Evolutionary conservation across 2,113 vertebrate species (phyloP).

Genomic region (Megaleporinus macrocephalus): DNA sequence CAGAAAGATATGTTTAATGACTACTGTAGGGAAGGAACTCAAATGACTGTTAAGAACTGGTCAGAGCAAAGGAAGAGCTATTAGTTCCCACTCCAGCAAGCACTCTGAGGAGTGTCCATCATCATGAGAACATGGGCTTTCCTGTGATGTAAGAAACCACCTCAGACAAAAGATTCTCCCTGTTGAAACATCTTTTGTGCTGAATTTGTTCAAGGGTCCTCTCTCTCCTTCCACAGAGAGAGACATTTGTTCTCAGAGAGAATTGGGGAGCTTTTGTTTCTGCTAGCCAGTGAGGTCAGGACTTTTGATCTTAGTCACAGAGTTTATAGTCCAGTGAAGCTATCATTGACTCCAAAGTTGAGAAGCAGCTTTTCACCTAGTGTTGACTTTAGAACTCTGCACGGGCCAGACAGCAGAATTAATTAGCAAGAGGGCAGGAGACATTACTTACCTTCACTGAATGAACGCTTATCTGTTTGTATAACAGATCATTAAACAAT

Average conservation of each 20-base stretch:
- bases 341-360: not conserved
- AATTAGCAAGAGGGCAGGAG: not conserved
- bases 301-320: slow-evolving; percentile 27
- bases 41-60: not conserved
- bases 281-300: not conserved
- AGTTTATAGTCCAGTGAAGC: not conserved
- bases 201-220: not conserved
- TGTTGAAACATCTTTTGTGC: not conserved
- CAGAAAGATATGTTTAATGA: slow-evolving; percentile 2
- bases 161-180: not conserved
- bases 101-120: no score
- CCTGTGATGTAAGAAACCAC: not conserved
- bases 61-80: not conserved
- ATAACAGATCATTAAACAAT: no score
- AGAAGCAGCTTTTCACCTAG: not conserved
- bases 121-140: not conserved
- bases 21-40: not conserved
- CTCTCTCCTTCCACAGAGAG: not conserved
- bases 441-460: not conserved
- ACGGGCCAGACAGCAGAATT: not conserved
- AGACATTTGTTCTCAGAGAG: not conserved
- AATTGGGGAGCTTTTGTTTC: not conserved
- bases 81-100: not conserved
- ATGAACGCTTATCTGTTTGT: not conserved
- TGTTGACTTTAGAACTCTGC: not conserved